Evolutionary conservation across 1,140 invertebrate species (phyloP), one percentile per base, ranked within the genome.

Genomic region (Cheumatopsyche charites): DNA sequence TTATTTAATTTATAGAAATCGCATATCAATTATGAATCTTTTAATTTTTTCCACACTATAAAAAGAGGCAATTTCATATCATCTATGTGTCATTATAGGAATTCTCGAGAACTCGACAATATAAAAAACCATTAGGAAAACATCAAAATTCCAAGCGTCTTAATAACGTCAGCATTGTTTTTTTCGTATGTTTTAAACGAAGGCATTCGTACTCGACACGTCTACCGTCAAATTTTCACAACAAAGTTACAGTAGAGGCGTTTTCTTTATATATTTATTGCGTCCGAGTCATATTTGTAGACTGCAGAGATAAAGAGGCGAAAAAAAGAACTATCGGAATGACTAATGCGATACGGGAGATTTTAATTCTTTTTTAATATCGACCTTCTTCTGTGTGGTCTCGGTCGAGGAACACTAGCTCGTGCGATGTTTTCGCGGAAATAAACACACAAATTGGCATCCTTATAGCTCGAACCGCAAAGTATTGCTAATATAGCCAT

Each of bases 401-500:
- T 55, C 73, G 26, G 58, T 19, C 49, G 17, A n/a, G 29, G 29
- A 36, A 9, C 29, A 36, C 19, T 26, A 15, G 11, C 15, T 12
- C 21, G 21, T 58, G 55, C 23, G 55, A 23, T 26, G 25, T 74
- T 61, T 71, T 74, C 73, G 73, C 70, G 73, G 73, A 71, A 74
- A 74, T 41, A 62, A 55, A 47, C 21, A 62, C 21, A 62, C 67
- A 62, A 61, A 61, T 68, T 63, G 61, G 17, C 55, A 55, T 74
- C 73, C 15, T 49, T 23, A 21, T 25, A 65, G 52, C 68, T 36
- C 62, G 36, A 45, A 74, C 73, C 73, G 73, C 73, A 74, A 74
- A 74, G 66, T 72, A 74, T 67, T 70, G 62, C 73, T 74, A 74
- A 74, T 74, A 74, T 72, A 74, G 73, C 71, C 66, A 74, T 74